Evolutionary conservation across 30 jellyfish, hydroid and myxozoan genomes (phyloP), one percentile per base, ranked within the genome.

Genomic region (Cassiopea andromeda): DNA sequence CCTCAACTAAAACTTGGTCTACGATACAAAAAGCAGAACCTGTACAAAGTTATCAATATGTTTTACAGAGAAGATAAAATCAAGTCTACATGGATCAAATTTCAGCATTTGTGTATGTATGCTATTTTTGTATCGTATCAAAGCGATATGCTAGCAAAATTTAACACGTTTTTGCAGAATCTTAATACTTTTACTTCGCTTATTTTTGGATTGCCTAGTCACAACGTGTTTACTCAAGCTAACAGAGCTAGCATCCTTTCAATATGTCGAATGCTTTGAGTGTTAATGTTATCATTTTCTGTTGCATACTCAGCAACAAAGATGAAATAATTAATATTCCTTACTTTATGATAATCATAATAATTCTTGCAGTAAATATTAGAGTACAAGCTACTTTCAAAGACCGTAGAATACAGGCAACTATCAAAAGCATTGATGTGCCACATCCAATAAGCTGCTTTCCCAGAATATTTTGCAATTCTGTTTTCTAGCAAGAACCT

Each of bases 31-130:
- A 84, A 84, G 60, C 79, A 73, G 46, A 69, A 69, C 60, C 78
- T 84, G 76, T 82, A 84, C 61, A 84, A 84, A 4, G 92, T 84
- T 19, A 85, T 71, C 60, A 70, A 59, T 7, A 48, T 57, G 75
- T 49, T 84, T 69, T 84, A 84, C 57, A 85, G 77, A 17, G 92
- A 70, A 9, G 75, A 84, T n/a, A 84, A 18, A 38, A 69, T 84
- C 74, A 84, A 48, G 46, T 46, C 84, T 16, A 73, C 83, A 15
- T 84, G 92, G 92, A 84, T 84, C 78, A 69, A 54, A 18, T 84
- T 84, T 47, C 50, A 84, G 47, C 70, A 46, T 2, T 48, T 84
- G 3, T 82, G 92, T 84, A 46, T 2, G 89, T 67, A 2, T 81
- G 45, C 10, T 16, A 2, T n/a, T 6, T 7, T 27, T 9, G 9